phyloP scores from a whole-genome alignment of 1,140 invertebrate species.

The Scaptomyza pallida region DNA sequence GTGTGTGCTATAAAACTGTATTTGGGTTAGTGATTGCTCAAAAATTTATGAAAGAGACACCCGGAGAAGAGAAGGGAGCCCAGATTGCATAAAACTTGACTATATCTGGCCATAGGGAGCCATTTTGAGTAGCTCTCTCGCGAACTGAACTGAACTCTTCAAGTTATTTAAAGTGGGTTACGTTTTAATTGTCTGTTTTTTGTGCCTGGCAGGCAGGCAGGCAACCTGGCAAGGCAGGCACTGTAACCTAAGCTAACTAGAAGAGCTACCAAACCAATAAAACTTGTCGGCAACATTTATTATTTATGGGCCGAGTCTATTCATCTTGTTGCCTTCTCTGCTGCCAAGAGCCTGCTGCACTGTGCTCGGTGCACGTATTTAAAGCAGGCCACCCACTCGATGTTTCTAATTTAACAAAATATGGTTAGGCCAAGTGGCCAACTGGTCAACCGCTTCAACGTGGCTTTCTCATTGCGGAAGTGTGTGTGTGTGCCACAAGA shows the following conservation, averaged over 20 bases:
- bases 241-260: background rate
- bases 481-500: background rate
- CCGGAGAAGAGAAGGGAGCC: background rate
- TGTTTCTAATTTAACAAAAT: slow-evolving; percentile 29
- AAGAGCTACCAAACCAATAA: slow-evolving; percentile 4
- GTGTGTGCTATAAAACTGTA: slow-evolving; percentile 56
- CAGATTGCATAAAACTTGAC: background rate
- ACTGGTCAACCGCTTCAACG: slow-evolving; percentile 7
- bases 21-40: slow-evolving; percentile 77
- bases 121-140: background rate
- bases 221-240: slow-evolving; percentile 7
- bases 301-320: slow-evolving; percentile 46
- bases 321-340: slow-evolving; percentile 36
- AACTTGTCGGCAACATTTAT: slow-evolving; percentile 37
- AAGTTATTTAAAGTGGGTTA: slow-evolving; percentile 32
- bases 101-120: slow-evolving; percentile 18
- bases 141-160: slow-evolving; percentile 3
- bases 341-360: background rate
- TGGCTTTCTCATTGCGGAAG: slow-evolving; percentile 30
- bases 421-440: slow-evolving; percentile 35
- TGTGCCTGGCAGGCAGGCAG: slow-evolving; percentile 2
- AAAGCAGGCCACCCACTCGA: slow-evolving; percentile 37
- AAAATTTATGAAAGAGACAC: slow-evolving; percentile 61
- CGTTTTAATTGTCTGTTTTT: slow-evolving; percentile 41
- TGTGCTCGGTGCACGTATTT: slow-evolving; percentile 18